Evolutionary conservation across 2,797 vertebrate species (phyloP).

Genomic region (Sarcoramphus papa): DNA sequence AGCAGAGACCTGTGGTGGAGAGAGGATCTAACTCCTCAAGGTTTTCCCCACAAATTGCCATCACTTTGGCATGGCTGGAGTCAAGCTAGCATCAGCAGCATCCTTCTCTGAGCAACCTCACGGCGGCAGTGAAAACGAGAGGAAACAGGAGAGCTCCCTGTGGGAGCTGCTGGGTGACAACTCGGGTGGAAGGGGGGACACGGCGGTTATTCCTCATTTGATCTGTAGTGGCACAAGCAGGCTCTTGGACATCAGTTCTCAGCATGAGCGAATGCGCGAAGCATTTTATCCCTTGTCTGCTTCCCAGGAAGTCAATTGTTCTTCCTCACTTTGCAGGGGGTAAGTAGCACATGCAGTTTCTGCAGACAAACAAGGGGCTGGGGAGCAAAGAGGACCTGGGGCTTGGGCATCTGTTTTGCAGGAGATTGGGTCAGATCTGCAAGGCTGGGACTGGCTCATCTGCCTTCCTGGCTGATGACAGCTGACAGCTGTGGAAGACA

Average conservation of each 20-base stretch:
- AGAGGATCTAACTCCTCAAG: not conserved
- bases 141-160: not conserved
- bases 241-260: not conserved
- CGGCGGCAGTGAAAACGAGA: fast-evolving
- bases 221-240: not conserved
- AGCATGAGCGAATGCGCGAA: fast-evolving
- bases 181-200: not conserved
- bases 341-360: not conserved
- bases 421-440: conserved; percentile 7
- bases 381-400: not conserved
- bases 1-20: not conserved
- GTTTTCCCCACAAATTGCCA: not conserved
- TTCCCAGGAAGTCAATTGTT: not conserved
- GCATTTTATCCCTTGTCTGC: not conserved
- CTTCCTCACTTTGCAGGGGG: not conserved
- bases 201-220: fast-evolving
- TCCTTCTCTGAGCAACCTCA: not conserved
- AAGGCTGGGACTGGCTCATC: conserved; percentile 21
- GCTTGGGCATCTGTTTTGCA: not conserved
- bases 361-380: not conserved
- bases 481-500: conserved; percentile 56
- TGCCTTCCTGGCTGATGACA: conserved; percentile 42
- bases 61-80: not conserved
- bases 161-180: not conserved
- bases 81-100: not conserved